Evolutionary conservation across 2,888 invertebrate species (phyloP).

Genomic region (Orthonychiurus folsomi): DNA sequence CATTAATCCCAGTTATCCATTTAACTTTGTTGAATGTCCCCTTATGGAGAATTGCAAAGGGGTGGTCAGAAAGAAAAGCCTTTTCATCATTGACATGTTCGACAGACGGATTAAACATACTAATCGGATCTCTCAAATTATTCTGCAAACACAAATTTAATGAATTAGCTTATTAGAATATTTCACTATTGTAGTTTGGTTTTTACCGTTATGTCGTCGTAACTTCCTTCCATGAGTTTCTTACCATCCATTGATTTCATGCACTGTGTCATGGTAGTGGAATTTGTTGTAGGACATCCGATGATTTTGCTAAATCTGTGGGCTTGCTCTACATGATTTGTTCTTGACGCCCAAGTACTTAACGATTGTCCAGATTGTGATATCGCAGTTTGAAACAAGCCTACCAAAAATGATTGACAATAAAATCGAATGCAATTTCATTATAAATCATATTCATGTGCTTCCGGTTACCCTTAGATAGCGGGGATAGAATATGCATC

Average conservation of each 20-base stretch:
- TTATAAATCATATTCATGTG: not conserved
- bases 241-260: slow-evolving; percentile 19
- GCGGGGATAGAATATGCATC: not conserved
- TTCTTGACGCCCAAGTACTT: slow-evolving; percentile 27
- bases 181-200: not conserved
- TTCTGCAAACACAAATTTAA: slow-evolving; percentile 17
- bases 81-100: not conserved
- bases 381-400: slow-evolving; percentile 28
- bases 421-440: not conserved
- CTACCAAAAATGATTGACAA: slow-evolving; percentile 1
- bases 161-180: not conserved
- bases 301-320: slow-evolving; percentile 17
- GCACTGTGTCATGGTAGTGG: slow-evolving; percentile 22
- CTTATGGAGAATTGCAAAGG: not conserved
- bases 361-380: slow-evolving; percentile 31
- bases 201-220: not conserved
- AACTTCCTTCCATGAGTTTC: slow-evolving; percentile 14
- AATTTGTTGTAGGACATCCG: slow-evolving; percentile 20
- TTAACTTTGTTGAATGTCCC: not conserved
- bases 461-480: not conserved
- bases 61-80: not conserved
- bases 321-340: slow-evolving; percentile 22
- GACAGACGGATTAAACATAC: not conserved
- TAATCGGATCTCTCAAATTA: slow-evolving; percentile 14
- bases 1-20: not conserved